phyloP scores from a whole-genome alignment of 2,797 vertebrate genomes.

The Halcyon smyrnensis region DNA sequence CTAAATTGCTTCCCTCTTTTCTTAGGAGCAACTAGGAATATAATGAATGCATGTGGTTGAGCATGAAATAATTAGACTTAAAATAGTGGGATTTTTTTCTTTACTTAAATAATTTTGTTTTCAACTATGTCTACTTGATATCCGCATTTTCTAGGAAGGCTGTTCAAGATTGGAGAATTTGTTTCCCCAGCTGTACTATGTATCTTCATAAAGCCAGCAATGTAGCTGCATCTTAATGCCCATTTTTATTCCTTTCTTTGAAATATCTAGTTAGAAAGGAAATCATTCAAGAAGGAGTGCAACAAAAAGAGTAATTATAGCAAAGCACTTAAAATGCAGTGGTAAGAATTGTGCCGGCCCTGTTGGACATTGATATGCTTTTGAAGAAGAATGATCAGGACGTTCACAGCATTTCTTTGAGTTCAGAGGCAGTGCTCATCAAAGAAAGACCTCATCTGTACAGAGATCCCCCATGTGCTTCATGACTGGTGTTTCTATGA shows the following conservation, averaged over 20 bases:
- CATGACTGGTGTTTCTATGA: not conserved
- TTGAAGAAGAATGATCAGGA: conserved; percentile 21
- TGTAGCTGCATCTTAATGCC: not conserved
- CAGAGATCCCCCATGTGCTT: not conserved
- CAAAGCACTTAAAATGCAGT: not conserved
- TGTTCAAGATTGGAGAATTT: not conserved
- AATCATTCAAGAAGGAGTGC: conserved; percentile 32
- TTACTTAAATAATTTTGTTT: not conserved
- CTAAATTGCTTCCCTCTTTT: not conserved
- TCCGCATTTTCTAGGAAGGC: not conserved
- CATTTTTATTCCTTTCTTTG: conserved; percentile 41
- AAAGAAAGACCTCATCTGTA: conserved; percentile 31
- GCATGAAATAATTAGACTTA: not conserved
- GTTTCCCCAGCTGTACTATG: not conserved
- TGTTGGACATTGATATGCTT: conserved; percentile 49
- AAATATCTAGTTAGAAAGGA: conserved; percentile 45
- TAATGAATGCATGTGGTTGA: not conserved
- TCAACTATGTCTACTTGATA: not conserved
- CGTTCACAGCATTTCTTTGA: not conserved
- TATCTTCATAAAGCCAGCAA: conserved; percentile 48
- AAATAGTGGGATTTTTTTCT: not conserved
- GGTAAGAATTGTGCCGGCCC: conserved; percentile 16
- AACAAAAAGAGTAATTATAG: conserved; percentile 58
- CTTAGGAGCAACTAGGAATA: not conserved
- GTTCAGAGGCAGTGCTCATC: conserved; percentile 33